Evolutionary conservation across 2,888 invertebrate genomes (phyloP), one percentile per base, ranked within the genome.

Genomic region (Polietes domitor): DNA sequence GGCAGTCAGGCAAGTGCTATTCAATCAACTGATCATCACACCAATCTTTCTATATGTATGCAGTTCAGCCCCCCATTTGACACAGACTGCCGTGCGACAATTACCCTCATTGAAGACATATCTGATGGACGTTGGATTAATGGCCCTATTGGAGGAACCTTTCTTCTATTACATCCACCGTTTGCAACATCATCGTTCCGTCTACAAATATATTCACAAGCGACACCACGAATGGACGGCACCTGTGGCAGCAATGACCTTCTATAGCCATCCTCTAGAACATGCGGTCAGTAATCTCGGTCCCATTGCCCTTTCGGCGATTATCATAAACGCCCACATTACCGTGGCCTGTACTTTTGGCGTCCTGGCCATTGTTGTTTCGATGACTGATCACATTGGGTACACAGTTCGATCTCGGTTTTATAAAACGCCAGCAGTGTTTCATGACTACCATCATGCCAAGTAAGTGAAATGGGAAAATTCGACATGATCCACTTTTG

Each of bases 221-320:
- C 94, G 95, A 88, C 97, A 97, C 90, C 97, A 97, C 88, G 96
- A 97, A 90, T 97, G 97, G 97, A 96, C 96, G 0, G 95, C 97
- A 0, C 97, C 97, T 0, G 94, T 97, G 68, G 96, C 97, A 0
- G 94, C 96, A 2, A 95, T 96, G 0, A 95, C 96, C 1, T 92
- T 96, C 53, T 97, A 97, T 90, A 95, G 96, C 85, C 96, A 97
- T 92, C 96, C 97, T 0, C 88, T 96, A 32, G 94, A 95, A 88
- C 96, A 97, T 90, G 92, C 96, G 65, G 92, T 96, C 82, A 95
- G 96, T 53, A 97, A 97, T 92, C 89, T 96, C 83, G 82, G 96
- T 70, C 97, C 97, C 5, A 95, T 96, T 1, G 94, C 95, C 85
- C 88, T 96, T 41, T 96, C 96, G 87, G 95, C 95, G 1, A 92